Evolutionary conservation across 2,113 vertebrate species (phyloP).

Genomic region (Cynocephalus volans): DNA sequence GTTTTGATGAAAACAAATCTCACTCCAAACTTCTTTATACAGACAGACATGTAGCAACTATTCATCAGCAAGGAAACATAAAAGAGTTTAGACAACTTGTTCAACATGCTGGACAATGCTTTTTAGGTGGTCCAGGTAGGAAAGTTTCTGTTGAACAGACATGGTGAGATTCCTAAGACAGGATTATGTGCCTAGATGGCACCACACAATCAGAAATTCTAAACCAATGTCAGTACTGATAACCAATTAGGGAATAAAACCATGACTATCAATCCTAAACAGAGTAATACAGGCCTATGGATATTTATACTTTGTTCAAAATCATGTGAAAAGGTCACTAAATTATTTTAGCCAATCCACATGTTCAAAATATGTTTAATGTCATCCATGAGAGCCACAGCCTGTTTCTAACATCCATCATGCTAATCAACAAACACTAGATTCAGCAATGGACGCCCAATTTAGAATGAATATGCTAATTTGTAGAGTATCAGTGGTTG

Average conservation of each 20-base stretch:
- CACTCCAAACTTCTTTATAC: background rate
- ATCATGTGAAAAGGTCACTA: no score
- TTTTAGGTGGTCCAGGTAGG: background rate
- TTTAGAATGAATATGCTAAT: background rate
- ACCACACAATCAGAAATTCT: background rate
- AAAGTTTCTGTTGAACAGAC: background rate
- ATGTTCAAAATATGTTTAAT: conserved; percentile 15
- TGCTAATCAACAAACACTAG: background rate
- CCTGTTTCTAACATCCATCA: background rate
- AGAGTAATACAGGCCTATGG: accelerated
- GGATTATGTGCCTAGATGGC: background rate
- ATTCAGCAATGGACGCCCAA: background rate
- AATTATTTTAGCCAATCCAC: background rate
- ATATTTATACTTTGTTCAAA: background rate
- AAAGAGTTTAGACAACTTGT: background rate
- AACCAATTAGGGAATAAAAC: background rate
- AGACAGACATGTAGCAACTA: background rate
- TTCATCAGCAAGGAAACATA: background rate
- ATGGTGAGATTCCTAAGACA: background rate
- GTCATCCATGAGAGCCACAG: background rate
- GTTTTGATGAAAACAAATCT: conserved; percentile 55
- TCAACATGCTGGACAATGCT: background rate
- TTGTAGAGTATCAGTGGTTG: background rate
- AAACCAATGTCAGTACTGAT: background rate
- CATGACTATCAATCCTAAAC: background rate